Evolutionary conservation across 1,140 invertebrate species (phyloP).

Genomic region (Hydropsyche tenuis): DNA sequence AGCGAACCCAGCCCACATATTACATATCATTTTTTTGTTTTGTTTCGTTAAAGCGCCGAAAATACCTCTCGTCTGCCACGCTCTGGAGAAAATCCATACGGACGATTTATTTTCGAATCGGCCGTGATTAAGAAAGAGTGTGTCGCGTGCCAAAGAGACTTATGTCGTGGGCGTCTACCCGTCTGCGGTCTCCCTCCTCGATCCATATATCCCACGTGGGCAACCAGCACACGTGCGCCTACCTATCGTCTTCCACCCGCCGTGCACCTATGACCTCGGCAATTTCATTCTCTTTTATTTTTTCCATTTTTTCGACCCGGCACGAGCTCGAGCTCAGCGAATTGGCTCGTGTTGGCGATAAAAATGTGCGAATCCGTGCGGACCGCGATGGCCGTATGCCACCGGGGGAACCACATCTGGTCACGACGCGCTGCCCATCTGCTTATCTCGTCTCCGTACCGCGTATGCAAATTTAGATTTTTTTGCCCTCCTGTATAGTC

Average conservation of each 20-base stretch:
- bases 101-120: slow-evolving; percentile 33
- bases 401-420: slow-evolving; percentile 6
- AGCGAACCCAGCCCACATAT: no score
- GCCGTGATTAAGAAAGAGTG: slow-evolving; percentile 29
- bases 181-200: not conserved
- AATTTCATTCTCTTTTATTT: no score
- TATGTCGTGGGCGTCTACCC: slow-evolving; percentile 26
- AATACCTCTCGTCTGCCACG: slow-evolving; percentile 1
- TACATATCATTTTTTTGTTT: no score
- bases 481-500: slow-evolving; percentile 5
- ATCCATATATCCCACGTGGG: slow-evolving; percentile 3
- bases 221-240: not conserved
- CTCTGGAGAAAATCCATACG: slow-evolving; percentile 29
- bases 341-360: slow-evolving; percentile 16
- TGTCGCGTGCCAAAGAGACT: slow-evolving; percentile 30
- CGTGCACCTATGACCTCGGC: no score
- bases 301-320: no score
- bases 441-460: slow-evolving; percentile 2
- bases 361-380: slow-evolving; percentile 13
- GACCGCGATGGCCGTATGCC: no score
- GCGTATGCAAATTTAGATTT: slow-evolving; percentile 28
- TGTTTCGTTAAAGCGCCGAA: no score
- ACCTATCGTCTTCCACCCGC: no score
- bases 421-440: slow-evolving; percentile 30
- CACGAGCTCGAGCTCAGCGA: no score